Conservation (phyloP, 1,140 invertebrate genomes). For the Drosophila trapezifrons region DNA sequence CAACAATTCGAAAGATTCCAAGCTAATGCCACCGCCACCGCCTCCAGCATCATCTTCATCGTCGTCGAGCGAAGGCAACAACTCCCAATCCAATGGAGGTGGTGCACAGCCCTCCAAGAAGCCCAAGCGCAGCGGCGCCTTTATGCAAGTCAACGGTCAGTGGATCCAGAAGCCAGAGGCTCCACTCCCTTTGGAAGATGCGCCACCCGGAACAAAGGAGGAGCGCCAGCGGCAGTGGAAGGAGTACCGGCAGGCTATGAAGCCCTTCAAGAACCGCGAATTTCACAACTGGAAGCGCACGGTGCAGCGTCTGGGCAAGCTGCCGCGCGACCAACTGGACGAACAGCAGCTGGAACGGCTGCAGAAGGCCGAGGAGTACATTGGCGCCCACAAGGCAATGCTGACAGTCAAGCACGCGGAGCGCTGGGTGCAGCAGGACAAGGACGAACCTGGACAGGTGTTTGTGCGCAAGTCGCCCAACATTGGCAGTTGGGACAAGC, state of each 20-base stretch:
- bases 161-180: slow-evolving; percentile 73
- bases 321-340: slow-evolving; percentile 61
- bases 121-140: slow-evolving; percentile 53
- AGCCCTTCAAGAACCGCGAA: slow-evolving; percentile 79
- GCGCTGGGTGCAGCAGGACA: slow-evolving; percentile 68
- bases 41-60: neutral
- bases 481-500: slow-evolving; percentile 39
- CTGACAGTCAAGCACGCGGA: slow-evolving; percentile 71
- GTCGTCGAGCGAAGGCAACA: slow-evolving; percentile 15
- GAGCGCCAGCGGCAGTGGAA: slow-evolving; percentile 73
- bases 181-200: slow-evolving; percentile 58
- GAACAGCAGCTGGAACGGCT: slow-evolving; percentile 64
- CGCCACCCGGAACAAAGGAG: slow-evolving; percentile 65
- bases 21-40: slow-evolving; percentile 66
- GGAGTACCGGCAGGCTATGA: slow-evolving; percentile 77
- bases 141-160: slow-evolving; percentile 62
- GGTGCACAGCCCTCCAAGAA: slow-evolving; percentile 48
- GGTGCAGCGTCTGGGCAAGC: slow-evolving; percentile 74
- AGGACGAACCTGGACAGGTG: slow-evolving; percentile 37
- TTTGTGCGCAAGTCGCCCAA: slow-evolving; percentile 49
- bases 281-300: slow-evolving; percentile 74
- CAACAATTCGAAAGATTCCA: slow-evolving; percentile 34
- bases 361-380: slow-evolving; percentile 66
- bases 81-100: slow-evolving; percentile 4
- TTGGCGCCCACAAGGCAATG: slow-evolving; percentile 75